Evolutionary conservation across 2,113 vertebrate genomes (phyloP).

Genomic region (Morphnarchus princeps): DNA sequence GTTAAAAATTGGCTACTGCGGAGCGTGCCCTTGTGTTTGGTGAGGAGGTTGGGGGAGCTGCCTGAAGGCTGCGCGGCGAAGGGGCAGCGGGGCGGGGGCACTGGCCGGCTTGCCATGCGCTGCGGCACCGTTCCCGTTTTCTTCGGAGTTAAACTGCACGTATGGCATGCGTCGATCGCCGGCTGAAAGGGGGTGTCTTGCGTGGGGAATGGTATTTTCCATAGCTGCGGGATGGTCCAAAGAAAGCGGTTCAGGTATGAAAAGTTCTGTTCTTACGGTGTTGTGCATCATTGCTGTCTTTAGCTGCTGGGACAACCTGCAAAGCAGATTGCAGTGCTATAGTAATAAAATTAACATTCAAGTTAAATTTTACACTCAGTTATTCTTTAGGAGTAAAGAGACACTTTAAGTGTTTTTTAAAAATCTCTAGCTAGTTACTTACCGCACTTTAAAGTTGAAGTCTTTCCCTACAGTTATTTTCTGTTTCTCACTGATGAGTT

Average conservation of each 20-base stretch:
- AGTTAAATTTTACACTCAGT: neutral
- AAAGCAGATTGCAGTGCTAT: neutral
- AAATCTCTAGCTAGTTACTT: neutral
- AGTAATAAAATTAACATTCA: neutral
- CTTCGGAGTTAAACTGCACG: fast-evolving
- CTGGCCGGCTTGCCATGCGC: neutral
- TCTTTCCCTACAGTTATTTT: neutral
- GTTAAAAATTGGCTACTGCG: fast-evolving
- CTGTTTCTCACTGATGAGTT: neutral
- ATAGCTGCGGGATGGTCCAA: fast-evolving
- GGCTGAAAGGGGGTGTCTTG: fast-evolving
- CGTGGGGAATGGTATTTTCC: neutral
- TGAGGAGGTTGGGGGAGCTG: neutral
- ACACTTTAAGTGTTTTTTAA: neutral
- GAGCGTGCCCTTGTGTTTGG: neutral
- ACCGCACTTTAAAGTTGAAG: neutral
- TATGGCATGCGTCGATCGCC: fast-evolving
- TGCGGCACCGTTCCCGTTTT: neutral
- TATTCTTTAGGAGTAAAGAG: neutral
- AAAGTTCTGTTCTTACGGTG: neutral
- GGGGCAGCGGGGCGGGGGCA: neutral
- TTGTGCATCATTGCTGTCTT: neutral
- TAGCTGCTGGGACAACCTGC: neutral
- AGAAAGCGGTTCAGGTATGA: neutral
- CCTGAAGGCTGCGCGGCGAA: neutral